Base-by-base conservation (phyloP, 2,888 invertebrate genomes). In the Colletes collaris region DNA sequence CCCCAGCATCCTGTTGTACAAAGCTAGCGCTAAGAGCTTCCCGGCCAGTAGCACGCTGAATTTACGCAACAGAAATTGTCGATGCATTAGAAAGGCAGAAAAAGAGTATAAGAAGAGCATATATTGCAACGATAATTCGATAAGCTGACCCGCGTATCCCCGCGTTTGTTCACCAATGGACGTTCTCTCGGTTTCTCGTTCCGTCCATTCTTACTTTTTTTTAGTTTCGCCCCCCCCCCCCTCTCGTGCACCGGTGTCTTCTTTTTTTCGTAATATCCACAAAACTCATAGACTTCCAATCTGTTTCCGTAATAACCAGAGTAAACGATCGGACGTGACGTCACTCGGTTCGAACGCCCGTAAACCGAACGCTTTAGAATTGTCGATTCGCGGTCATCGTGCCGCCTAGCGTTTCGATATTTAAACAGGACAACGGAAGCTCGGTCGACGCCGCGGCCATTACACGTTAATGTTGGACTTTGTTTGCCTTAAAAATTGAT, bases 401-500 rank as follows among this genome's bases (percentile, higher is more conserved):
- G 11, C 19, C 19, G 35, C 35, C 13, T 3, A n/a, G 37, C 10
- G 55, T 55, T 53, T 60, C n/a, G 11, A 52, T 35, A 69, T 72
- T 64, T 52, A 40, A 59, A 63, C 19, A 10, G 77, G 83, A 76
- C 86, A 86, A 86, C 27, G 70, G 52, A 60, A 83, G 52, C 35
- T 6, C 84, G 50, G 27, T 19, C 73, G 11, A 8, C 52, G 35
- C 40, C 44, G 53, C 58, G 49, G 78, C 83, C 71, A 86, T 88
- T 88, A 86, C 76, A 79, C 84, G 76, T 79, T 84, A 87, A 89
- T 88, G 84, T 85, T 78, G 81, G 77, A 83, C 82, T 88, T 81
- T 89, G 83, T 87, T 87, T 86, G 76, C 79, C 72, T 72, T 81
- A 77, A 84, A 88, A 89, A 88, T 85, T 87, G 67, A 89, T 86